Percentiles rank a stretch among this genome's conserved stretches.
phyloP scores from a whole-genome alignment of 2,888 invertebrate species.

The Cryptocheilus praepositus region DNA sequence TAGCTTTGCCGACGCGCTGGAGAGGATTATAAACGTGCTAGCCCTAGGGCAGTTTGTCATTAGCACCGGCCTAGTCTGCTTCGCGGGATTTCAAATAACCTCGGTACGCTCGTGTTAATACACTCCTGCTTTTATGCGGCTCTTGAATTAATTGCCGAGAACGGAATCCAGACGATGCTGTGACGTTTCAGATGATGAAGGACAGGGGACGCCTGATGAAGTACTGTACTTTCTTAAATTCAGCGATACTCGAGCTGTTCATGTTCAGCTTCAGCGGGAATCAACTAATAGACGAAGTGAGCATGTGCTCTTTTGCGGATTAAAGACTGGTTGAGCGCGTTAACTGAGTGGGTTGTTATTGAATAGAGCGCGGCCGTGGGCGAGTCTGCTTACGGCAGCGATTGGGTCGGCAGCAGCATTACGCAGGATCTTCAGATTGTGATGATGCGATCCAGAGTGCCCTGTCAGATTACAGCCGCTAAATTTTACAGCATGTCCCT shows the following conservation, averaged over 20 bases:
- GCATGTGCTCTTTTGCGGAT: not conserved
- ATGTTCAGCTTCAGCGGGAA: constrained; percentile 68
- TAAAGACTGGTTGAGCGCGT: not conserved
- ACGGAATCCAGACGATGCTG: not conserved
- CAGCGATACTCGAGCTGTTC: constrained; percentile 65
- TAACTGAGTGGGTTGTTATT: constrained; percentile 9
- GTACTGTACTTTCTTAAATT: constrained; percentile 58
- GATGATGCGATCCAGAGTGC: constrained; percentile 57
- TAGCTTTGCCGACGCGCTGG: constrained; percentile 65
- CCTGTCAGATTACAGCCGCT: constrained; percentile 64
- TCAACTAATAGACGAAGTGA: constrained; percentile 61
- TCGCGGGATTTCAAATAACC: constrained; percentile 66
- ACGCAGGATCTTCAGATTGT: constrained; percentile 53
- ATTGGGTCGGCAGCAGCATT: constrained; percentile 55
- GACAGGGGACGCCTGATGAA: constrained; percentile 57
- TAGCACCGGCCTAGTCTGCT: constrained; percentile 66
- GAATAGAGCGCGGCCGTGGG: constrained; percentile 59
- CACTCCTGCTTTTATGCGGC: not conserved
- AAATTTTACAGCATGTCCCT: constrained; percentile 68
- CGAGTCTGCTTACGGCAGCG: constrained; percentile 54
- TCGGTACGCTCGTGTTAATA: constrained; percentile 50
- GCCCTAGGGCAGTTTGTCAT: constrained; percentile 65
- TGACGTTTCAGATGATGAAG: constrained; percentile 54
- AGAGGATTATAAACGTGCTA: constrained; percentile 60
- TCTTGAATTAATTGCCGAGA: not conserved